Evolutionary conservation across 2,797 vertebrate genomes (phyloP), one percentile per base, ranked within the genome.

Genomic region (Melopsittacus undulatus): DNA sequence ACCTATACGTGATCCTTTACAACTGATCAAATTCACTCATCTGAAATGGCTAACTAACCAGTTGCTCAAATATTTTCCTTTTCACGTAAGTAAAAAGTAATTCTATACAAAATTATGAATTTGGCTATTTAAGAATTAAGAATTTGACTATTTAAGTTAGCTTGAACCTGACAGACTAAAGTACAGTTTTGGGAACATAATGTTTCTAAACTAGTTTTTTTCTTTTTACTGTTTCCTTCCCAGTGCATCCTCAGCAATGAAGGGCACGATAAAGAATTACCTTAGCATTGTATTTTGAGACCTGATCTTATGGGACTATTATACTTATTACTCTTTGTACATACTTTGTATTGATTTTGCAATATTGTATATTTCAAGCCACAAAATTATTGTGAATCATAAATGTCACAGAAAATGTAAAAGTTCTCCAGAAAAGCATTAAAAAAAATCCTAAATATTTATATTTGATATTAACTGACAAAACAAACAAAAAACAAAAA

Each of bases 381-480:
- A 70, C 82, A 86, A 86, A 79, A 83, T 45, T 45, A 49, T 5
- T 78, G 51, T 57, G 63, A 93, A 84, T 22, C 12, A 23, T 45
- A 94, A 56, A 24, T 38, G 36, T 54, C 74, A 94, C 27, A 76
- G 59, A 43, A 89, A 87, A 92, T 8, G 2, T 21, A 1, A 26
- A 49, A 34, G 32, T 66, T 87, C 24, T 85, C 66, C 85, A 94
- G 81, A 83, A 87, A 89, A 57, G 19, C 38, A 43, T 24, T 85
- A 92, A 92, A 89, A 74, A 63, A 89, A 75, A 10, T 3, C n/a
- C 72, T 75, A 78, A 86, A 43, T 90, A 91, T 64, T 84, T 89
- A 51, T 89, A 92, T 68, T 57, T 77, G 23, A 83, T 92, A 91
- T 40, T 79, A 94, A 86, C 43, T 59, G 81, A 76, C 79, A 87